These are phyloP conservation scores for Heliconius cydno DNA, from an alignment of 2,888 invertebrate genomes.

Conservation along the genomic window DNA sequence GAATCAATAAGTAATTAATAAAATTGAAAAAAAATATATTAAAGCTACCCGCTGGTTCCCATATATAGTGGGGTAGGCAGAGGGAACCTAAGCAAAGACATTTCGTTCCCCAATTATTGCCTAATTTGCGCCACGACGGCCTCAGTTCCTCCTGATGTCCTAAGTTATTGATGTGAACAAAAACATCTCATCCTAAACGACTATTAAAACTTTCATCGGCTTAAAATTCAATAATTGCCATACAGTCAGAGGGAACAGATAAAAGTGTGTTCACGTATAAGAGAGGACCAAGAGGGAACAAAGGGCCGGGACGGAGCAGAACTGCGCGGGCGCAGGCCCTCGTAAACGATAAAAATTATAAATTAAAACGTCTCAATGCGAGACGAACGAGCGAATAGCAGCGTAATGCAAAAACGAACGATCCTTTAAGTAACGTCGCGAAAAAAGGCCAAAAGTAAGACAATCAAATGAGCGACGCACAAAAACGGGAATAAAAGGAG, in stretches of 20 bases:
- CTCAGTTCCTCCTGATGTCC: too few species aligned
- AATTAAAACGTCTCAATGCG: slow-evolving; percentile 77
- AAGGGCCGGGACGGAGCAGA: slow-evolving; percentile 35
- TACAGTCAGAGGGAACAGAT: slow-evolving; percentile 33
- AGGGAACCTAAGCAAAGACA: too few species aligned
- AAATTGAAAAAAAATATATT: too few species aligned
- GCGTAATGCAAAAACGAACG: slow-evolving; percentile 66
- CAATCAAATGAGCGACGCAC: slow-evolving; percentile 83
- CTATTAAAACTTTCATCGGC: slow-evolving; percentile 24
- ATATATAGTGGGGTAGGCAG: too few species aligned
- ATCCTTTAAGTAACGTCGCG: slow-evolving; percentile 61
- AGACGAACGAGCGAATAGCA: slow-evolving; percentile 68
- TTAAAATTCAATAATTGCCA: slow-evolving; percentile 36
- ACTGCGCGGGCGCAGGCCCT: slow-evolving; percentile 42
- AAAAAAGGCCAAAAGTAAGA: slow-evolving; percentile 69
- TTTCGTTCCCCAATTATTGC: too few species aligned
- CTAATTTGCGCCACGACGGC: too few species aligned
- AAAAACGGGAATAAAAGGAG: slow-evolving; percentile 79
- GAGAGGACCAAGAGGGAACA: slow-evolving; percentile 24
- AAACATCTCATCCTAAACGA: slow-evolving; percentile 16
- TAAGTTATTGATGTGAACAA: slow-evolving; percentile 8
- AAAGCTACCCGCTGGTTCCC: too few species aligned
- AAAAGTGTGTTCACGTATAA: slow-evolving; percentile 27
- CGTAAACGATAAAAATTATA: slow-evolving; percentile 67
- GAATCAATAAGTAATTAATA: too few species aligned